Conservation (phyloP, 1,140 invertebrate species). For the Cydia splendana region DNA sequence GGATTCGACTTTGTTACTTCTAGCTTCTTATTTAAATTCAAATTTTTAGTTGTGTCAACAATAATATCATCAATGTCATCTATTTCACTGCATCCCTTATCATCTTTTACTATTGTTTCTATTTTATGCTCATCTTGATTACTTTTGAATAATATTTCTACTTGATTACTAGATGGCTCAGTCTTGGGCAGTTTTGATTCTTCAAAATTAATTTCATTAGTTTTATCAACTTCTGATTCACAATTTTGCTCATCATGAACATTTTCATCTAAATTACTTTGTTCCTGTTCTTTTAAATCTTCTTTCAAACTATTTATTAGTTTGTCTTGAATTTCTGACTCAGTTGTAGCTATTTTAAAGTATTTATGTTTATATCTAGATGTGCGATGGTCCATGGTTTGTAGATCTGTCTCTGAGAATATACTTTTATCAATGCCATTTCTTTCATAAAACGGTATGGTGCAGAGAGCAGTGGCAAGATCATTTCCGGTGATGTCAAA, state of each 20-base stretch:
- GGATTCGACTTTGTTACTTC: conserved; percentile 24
- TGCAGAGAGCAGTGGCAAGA: conserved; percentile 57
- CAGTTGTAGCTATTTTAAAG: conserved; percentile 63
- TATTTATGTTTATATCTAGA: conserved; percentile 73
- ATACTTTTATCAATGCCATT: conserved; percentile 59
- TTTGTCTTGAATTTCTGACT: conserved; percentile 59
- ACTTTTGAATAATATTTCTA: conserved; percentile 38
- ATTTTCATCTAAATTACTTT: conserved; percentile 13
- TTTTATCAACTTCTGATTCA: conserved; percentile 32
- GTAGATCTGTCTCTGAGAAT: conserved; percentile 65
- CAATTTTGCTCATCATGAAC: conserved; percentile 37
- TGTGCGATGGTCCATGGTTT: conserved; percentile 69
- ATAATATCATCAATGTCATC: conserved; percentile 35
- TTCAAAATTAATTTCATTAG: conserved; percentile 36
- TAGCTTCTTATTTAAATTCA: not conserved
- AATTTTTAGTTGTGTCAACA: not conserved
- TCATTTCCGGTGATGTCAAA: conserved; percentile 73
- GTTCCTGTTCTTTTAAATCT: conserved; percentile 6
- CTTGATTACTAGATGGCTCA: conserved; percentile 34
- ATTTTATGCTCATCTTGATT: not conserved
- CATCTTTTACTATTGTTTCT: not conserved
- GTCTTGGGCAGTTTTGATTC: conserved; percentile 29
- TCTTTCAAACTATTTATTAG: conserved; percentile 49
- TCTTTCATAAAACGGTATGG: conserved; percentile 74
- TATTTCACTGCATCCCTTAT: conserved; percentile 1